phyloP scores from a whole-genome alignment of 1,140 invertebrate species.

The Lanistes nyassanus region DNA sequence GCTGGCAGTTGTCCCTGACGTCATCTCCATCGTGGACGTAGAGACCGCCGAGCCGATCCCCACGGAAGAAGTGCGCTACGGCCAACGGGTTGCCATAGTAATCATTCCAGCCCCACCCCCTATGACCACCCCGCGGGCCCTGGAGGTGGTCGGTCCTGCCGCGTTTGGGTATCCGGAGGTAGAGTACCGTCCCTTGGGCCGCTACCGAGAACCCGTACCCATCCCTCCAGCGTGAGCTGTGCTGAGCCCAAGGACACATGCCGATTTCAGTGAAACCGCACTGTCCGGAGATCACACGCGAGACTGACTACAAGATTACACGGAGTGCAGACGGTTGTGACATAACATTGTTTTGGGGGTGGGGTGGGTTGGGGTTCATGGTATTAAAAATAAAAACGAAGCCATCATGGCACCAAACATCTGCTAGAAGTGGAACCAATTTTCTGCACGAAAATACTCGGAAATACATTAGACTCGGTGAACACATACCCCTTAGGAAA shows the following conservation, averaged over 20 bases:
- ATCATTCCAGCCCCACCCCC: constrained; percentile 41
- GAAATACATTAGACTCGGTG: too few relatives aligned
- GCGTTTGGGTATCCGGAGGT: constrained; percentile 54
- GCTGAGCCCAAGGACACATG: not conserved
- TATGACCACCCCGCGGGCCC: constrained; percentile 42
- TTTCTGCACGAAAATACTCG: too few relatives aligned
- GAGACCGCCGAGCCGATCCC: constrained; percentile 56
- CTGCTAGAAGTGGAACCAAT: too few relatives aligned
- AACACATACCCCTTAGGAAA: too few relatives aligned
- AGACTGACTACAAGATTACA: too few relatives aligned
- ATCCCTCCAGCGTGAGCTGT: constrained; percentile 13
- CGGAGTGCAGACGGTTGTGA: too few relatives aligned
- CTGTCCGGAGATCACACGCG: too few relatives aligned
- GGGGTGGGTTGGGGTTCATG: too few relatives aligned
- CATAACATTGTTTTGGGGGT: too few relatives aligned
- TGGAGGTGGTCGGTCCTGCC: constrained; percentile 54
- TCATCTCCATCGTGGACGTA: constrained; percentile 55
- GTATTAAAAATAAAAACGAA: too few relatives aligned
- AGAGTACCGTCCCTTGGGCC: constrained; percentile 30
- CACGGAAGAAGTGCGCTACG: constrained; percentile 56
- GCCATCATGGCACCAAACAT: too few relatives aligned
- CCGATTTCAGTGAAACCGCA: too few relatives aligned
- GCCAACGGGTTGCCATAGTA: constrained; percentile 51
- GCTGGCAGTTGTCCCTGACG: constrained; percentile 52
- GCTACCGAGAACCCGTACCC: constrained; percentile 10